Evolutionary conservation across 2,113 vertebrate genomes (phyloP).

Genomic region (Notothenia coriiceps): DNA sequence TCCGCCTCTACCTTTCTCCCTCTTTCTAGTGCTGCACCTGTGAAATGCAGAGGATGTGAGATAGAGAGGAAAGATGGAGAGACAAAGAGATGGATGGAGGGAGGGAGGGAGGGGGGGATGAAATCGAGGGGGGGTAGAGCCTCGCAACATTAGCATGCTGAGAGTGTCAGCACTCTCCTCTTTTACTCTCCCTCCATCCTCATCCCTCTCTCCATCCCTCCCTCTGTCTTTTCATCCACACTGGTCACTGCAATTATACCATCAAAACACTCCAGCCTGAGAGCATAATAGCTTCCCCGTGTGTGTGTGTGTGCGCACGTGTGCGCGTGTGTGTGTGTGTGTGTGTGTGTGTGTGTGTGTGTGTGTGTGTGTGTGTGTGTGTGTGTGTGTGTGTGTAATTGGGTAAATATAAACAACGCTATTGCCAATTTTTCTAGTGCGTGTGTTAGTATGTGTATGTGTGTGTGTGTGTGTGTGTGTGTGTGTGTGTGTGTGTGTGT

Average conservation of each 20-base stretch:
- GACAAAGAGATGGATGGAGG: constrained; percentile 69
- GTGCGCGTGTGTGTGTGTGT: constrained; percentile 9
- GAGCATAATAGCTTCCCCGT: constrained; percentile 85
- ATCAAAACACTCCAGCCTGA: constrained; percentile 88
- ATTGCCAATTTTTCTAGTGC: constrained; percentile 2
- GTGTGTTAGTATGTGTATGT: constrained; percentile 63
- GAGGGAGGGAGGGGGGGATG: constrained; percentile 35
- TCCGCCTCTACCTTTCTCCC: constrained; percentile 54
- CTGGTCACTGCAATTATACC: constrained; percentile 88
- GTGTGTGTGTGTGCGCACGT: constrained; percentile 47
- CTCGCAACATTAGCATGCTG: constrained; percentile 86
- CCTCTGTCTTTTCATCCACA: constrained; percentile 83
- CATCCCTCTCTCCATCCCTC: constrained; percentile 78
- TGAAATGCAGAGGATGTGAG: constrained; percentile 77
- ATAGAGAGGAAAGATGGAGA: constrained; percentile 67
- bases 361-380: constrained; percentile 73
- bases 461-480: constrained; percentile 62
- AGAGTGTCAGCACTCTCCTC: constrained; percentile 84
- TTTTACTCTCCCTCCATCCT: constrained; percentile 72
- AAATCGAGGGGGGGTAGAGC: constrained; percentile 60
- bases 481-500: constrained; percentile 77
- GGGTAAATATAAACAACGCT: constrained; percentile 41
- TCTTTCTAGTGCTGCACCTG: constrained; percentile 73
- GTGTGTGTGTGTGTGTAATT: constrained; percentile 68
- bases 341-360: constrained; percentile 21